A percentile compares a stretch with the other conserved stretches of the same genome.
phyloP scores from a whole-genome alignment of 2,797 vertebrate genomes.

The Ctenosaura bakeri region DNA sequence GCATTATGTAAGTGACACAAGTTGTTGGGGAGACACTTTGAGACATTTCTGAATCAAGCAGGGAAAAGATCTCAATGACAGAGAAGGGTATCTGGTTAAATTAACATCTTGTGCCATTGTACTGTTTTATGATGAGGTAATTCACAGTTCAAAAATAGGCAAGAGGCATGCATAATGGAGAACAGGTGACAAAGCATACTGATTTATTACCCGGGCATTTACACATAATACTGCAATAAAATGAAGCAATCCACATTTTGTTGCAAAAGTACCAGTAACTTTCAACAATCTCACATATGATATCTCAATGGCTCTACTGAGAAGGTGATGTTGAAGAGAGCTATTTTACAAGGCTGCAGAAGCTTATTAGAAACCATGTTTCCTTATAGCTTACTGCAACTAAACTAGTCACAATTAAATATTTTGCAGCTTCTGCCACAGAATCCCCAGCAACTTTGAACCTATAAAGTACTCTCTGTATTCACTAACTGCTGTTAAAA shows the following conservation, averaged over 20 bases:
- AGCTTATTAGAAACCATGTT: neutral
- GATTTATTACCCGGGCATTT: conserved; percentile 79
- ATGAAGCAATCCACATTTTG: conserved; percentile 66
- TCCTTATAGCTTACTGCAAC: neutral
- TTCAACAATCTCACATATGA: conserved; percentile 58
- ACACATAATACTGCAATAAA: conserved; percentile 81
- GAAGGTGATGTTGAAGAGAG: conserved; percentile 30
- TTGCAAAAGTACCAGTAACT: conserved; percentile 66
- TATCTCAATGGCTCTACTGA: conserved; percentile 46
- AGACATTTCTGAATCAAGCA: conserved; percentile 40
- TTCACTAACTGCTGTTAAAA: neutral
- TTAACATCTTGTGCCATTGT: conserved; percentile 13
- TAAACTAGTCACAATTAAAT: conserved; percentile 15
- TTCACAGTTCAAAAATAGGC: conserved; percentile 46
- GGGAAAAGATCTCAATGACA: conserved; percentile 33
- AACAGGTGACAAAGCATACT: conserved; percentile 66
- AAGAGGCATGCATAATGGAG: conserved; percentile 39
- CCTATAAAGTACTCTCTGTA: conserved; percentile 2
- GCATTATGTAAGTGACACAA: neutral
- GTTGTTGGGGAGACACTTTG: conserved; percentile 8
- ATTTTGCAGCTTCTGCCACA: neutral
- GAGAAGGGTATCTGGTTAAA: neutral
- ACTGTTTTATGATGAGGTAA: conserved; percentile 50
- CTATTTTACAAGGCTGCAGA: conserved; percentile 35
- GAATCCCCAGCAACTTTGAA: neutral